These are phyloP conservation scores for Lipotes vexillifer DNA, from an alignment of 2,113 vertebrate genomes.

Conservation along the genomic window DNA sequence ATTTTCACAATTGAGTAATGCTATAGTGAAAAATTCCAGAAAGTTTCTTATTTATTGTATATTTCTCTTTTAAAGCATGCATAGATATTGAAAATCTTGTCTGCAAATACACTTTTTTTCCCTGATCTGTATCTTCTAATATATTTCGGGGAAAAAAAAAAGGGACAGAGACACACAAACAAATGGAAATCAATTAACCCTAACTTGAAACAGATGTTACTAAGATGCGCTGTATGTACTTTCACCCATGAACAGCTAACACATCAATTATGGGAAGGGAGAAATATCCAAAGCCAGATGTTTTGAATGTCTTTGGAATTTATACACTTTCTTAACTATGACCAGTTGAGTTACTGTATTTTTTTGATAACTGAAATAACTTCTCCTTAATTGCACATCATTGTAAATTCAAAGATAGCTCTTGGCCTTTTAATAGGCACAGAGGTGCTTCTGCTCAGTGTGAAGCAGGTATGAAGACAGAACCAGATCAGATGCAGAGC, in stretches of 20 bases:
- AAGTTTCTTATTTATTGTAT: neutral
- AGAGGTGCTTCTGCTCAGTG: neutral
- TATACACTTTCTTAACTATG: neutral
- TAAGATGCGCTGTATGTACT: neutral
- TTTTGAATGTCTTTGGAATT: slow-evolving; percentile 56
- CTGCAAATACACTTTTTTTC: neutral
- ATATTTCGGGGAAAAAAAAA: neutral
- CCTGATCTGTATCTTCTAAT: neutral
- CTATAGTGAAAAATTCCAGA: neutral
- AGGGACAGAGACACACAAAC: neutral
- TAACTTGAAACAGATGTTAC: slow-evolving; percentile 63
- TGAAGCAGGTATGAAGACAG: neutral
- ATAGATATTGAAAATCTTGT: neutral
- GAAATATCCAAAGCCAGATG: slow-evolving; percentile 32
- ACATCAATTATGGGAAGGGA: slow-evolving; percentile 21
- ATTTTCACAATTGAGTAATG: neutral
- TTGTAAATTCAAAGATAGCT: slow-evolving; percentile 9
- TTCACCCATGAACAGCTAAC: neutral
- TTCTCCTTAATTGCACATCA: slow-evolving; percentile 27
- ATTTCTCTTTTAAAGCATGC: neutral
- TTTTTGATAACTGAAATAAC: slow-evolving; percentile 11
- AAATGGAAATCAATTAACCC: slow-evolving; percentile 42
- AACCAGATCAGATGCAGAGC: neutral
- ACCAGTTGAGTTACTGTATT: slow-evolving; percentile 8
- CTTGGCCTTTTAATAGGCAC: neutral